Conservation (phyloP, 2,113 vertebrate genomes). For the Brachyhypopomus gauderio region DNA sequence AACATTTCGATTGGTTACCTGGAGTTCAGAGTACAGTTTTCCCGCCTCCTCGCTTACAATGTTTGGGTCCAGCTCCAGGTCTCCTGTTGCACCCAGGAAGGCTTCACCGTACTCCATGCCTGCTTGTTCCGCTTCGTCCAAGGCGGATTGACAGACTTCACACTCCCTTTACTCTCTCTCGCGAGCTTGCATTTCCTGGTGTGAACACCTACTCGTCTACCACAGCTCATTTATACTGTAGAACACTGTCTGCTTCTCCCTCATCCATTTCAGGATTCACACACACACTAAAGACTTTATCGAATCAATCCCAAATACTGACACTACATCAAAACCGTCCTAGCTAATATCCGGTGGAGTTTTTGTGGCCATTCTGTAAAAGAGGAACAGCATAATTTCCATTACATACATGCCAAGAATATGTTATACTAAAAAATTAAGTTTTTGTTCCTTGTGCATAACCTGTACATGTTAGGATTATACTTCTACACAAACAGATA, state of each 20-base stretch:
- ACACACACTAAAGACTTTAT: not conserved
- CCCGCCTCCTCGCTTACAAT: slow-evolving; percentile 81
- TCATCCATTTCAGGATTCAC: slow-evolving; percentile 56
- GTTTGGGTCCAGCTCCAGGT: slow-evolving; percentile 75
- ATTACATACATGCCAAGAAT: not conserved
- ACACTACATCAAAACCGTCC: not conserved
- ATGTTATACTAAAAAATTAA: no score
- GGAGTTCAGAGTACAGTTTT: slow-evolving; percentile 77
- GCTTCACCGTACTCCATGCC: slow-evolving; percentile 74
- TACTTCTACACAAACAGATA: no score
- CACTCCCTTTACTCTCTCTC: not conserved
- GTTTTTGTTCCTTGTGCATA: no score
- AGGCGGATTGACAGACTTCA: not conserved
- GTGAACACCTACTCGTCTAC: slow-evolving; percentile 34
- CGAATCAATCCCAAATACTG: slow-evolving; percentile 12
- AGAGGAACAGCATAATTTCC: not conserved
- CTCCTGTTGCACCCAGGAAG: slow-evolving; percentile 66
- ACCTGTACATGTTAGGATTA: no score
- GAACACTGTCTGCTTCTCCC: slow-evolving; percentile 42
- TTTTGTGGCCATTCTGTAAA: slow-evolving; percentile 67
- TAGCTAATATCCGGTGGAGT: slow-evolving; percentile 51
- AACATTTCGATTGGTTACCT: slow-evolving; percentile 63
- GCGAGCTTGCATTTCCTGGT: not conserved
- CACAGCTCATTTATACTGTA: slow-evolving; percentile 50
- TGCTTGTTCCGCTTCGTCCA: not conserved